Evolutionary conservation across 2,797 vertebrate species (phyloP), one percentile per base, ranked within the genome.

Genomic region (Nothura maculosa): DNA sequence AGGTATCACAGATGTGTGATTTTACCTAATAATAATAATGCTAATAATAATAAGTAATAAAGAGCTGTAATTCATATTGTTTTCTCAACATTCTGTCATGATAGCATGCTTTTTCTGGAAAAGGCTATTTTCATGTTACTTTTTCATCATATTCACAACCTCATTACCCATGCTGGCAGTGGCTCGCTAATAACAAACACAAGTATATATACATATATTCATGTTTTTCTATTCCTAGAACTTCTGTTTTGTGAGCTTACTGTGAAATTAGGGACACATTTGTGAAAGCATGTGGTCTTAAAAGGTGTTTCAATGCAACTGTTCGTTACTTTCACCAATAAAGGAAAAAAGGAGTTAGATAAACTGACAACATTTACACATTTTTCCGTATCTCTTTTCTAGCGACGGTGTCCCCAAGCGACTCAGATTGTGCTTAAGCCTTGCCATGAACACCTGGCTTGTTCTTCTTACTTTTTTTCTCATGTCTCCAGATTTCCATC

Each of bases 291-390:
- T 2, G 1, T 18, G 38, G 7, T 12, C 77, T 38, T 58, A 55
- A 60, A 58, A 63, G 6, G 6, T 24, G 72, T 72, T 19, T 76
- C 27, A 25, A 6, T 22, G 6, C 1, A 57, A 3, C 1, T 57
- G 15, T 32, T 36, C 13, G 6, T 69, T 73, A 38, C 9, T 68
- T 92, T 38, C 42, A 70, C 12, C 25, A 45, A 10, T 0, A 55
- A 38, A 88, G 52, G 5, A 58, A 87, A 68, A 6, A 30, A 0
- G 1, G 22, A 6, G 4, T 15, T 2, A 0, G 0, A 2, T 45
- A 43, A 77, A 74, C 18, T 16, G 7, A 55, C 10, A 43, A 27
- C 3, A 20, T 48, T 62, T 70, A 28, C 9, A 47, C 0, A 8
- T 75, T 50, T 38, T 76, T 5, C n/a, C 55, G 5, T 32, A 43